Conservation (phyloP, 2,797 vertebrate species). For the Lagocephalus sceleratus region DNA sequence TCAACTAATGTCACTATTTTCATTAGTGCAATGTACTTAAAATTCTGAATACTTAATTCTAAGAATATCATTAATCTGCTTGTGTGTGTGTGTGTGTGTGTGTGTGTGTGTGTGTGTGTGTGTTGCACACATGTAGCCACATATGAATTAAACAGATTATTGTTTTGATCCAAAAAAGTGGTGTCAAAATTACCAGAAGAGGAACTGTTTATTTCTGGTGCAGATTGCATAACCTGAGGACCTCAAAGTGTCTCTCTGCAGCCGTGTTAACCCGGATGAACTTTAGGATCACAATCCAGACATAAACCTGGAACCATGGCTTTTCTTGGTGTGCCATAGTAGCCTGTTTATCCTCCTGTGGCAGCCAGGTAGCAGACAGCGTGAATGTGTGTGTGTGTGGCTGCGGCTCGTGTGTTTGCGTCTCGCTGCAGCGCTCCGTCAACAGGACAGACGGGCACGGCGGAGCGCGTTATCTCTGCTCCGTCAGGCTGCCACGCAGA, state of each 20-base stretch:
- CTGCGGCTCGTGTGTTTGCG: background rate
- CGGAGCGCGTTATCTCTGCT: slow-evolving; percentile 45
- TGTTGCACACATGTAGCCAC: background rate
- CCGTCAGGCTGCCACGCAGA: slow-evolving; percentile 35
- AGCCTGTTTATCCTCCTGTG: too few relatives aligned
- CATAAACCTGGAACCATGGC: too few relatives aligned
- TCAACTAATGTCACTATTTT: background rate
- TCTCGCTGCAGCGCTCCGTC: slow-evolving; percentile 10
- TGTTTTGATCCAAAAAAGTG: too few relatives aligned
- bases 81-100: slow-evolving; percentile 1
- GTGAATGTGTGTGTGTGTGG: too few relatives aligned
- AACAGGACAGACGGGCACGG: slow-evolving; percentile 18
- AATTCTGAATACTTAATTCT: background rate
- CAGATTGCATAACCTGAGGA: too few relatives aligned
- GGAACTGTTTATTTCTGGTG: too few relatives aligned
- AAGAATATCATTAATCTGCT: slow-evolving; percentile 8
- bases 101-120: background rate
- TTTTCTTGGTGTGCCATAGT: too few relatives aligned
- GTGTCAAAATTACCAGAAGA: too few relatives aligned
- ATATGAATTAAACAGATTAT: background rate
- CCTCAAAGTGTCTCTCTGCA: too few relatives aligned
- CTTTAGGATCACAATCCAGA: too few relatives aligned
- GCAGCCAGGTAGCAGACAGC: background rate
- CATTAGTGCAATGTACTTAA: background rate
- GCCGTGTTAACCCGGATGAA: too few relatives aligned